Base-by-base conservation (phyloP, 2,888 invertebrate species). In the Cheilosia scutellata region DNA sequence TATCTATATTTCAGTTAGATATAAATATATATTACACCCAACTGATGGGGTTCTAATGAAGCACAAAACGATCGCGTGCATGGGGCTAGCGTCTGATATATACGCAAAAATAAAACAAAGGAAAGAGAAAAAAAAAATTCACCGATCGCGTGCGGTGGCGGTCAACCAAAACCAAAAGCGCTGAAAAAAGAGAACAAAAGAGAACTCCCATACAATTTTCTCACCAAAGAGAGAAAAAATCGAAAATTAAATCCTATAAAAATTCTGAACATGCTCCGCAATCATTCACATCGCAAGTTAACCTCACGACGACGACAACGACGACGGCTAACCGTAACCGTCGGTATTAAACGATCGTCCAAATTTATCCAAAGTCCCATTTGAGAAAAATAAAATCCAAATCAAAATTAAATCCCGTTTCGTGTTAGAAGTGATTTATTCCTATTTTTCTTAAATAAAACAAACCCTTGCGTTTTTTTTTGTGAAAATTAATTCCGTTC, bases 161-260 rank as follows among this genome's bases (percentile, higher is more conserved):
- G 25, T 37, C 7, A 33, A 9, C 7, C 16, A 33, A 20, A 20
- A 20, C 20, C 20, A 0, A 11, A 13, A 0, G 3, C 25, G 71
- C 80, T 82, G 82, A 82, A 58, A 25, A 80, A 84, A 76, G 76
- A 86, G 82, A 75, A 51, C 51, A 9, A 20, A 47, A 51, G 47
- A 77, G 60, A 62, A 51, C 25, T 2, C 11, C 11, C 42, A 27
- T 44, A 63, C 42, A 31, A 1, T 4, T 44, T 31, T 13, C 7
- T 1, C 2, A 55, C 11, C 25, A 65, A 63, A 65, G 58, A 86
- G 86, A 82, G 77, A 82, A 82, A 80, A 80, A 82, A 49, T 71
- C 42, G 16, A 86, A 77, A 86, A 82, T 86, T 77, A 82, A 86
- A 86, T 82, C 82, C 72, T 86, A 86, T 86, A 86, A 86, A 86